Base-by-base conservation (phyloP, 2,888 invertebrate species). In the Acheta domesticus region DNA sequence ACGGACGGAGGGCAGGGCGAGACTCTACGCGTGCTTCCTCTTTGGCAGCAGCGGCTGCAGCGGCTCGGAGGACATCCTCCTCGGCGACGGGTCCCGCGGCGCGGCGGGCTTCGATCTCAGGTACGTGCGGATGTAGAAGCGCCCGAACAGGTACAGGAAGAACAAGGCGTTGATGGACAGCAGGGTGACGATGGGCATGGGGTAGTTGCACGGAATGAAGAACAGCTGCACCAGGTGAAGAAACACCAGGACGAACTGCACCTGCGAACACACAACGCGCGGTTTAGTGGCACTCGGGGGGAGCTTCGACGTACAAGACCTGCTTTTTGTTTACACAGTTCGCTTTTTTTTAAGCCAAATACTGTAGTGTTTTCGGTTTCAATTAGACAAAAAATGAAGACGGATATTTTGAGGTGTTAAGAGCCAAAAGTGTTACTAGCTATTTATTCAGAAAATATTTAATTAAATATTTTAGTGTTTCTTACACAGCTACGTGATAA, bases 111-210 rank as follows among this genome's bases (percentile, higher is more conserved):
- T 62, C 62, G 62, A 62, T 4, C 11, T 3, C 62, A 76, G 5
- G 85, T 94, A 94, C 83, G 89, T 92, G 80, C 88, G 88, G 78
- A 92, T 88, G 86, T 94, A 95, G 86, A 94, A 95, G 82, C 92
- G 91, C 75, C 92, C 91, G 84, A 95, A 95, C 88, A 95, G 91
- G 84, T 94, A 94, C 4, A 94, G 88, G 86, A 94, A 95, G 11
- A 93, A 88, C 0, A 89, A 87, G 20, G 93, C 91, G 85, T 94
- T 94, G 78, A 92, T 87, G 0, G 90, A 87, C 21, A 94, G 89
- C 77, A 94, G 88, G 82, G 90, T 90, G 77, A 92, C 91, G 83
- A 94, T 89, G 19, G 89, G 86, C 84, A 92, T 93, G 0, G 94
- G 93, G 84, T 92, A 92, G 85, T 91, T 91, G 86, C 93, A 93